Evolutionary conservation across 1,140 invertebrate genomes (phyloP).

Genomic region (Eufriesea mexicana): DNA sequence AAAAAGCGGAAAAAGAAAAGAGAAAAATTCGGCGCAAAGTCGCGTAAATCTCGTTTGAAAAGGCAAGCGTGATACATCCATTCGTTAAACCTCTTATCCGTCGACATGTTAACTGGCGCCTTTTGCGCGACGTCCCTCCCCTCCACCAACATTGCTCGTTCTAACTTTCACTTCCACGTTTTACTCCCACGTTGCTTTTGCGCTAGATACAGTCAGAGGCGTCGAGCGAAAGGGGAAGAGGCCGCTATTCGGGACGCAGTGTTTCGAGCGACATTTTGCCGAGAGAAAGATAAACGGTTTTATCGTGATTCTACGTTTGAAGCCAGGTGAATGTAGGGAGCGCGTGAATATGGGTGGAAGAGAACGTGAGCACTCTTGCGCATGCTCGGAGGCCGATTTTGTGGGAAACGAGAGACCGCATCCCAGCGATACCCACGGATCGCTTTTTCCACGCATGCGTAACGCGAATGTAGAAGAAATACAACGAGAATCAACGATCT

Average conservation of each 20-base stretch:
- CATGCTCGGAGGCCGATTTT: slow-evolving; percentile 6
- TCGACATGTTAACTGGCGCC: slow-evolving; percentile 29
- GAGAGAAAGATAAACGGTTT: slow-evolving; percentile 41
- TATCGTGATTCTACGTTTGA: slow-evolving; percentile 45
- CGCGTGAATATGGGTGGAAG: not conserved
- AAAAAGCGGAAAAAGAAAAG: not conserved
- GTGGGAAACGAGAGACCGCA: slow-evolving; percentile 51
- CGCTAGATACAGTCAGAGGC: slow-evolving; percentile 55
- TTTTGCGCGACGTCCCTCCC: slow-evolving; percentile 18
- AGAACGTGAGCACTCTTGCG: not conserved
- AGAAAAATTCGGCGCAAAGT: not conserved
- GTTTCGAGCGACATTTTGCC: slow-evolving; percentile 21
- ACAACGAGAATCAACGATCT: not conserved
- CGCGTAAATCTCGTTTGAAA: slow-evolving; percentile 6
- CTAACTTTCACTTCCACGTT: slow-evolving; percentile 67
- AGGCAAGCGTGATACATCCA: slow-evolving; percentile 7
- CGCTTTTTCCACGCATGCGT: not conserved
- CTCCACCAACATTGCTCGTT: not conserved
- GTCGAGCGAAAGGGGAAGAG: slow-evolving; percentile 29
- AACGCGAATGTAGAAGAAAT: not conserved
- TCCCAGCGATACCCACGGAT: not conserved
- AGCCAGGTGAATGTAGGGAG: slow-evolving; percentile 2
- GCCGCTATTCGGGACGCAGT: slow-evolving; percentile 36
- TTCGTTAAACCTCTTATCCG: slow-evolving; percentile 22
- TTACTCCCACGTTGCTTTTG: slow-evolving; percentile 65